Conservation (phyloP, 2,797 vertebrate species). For the Anabas testudineus region DNA sequence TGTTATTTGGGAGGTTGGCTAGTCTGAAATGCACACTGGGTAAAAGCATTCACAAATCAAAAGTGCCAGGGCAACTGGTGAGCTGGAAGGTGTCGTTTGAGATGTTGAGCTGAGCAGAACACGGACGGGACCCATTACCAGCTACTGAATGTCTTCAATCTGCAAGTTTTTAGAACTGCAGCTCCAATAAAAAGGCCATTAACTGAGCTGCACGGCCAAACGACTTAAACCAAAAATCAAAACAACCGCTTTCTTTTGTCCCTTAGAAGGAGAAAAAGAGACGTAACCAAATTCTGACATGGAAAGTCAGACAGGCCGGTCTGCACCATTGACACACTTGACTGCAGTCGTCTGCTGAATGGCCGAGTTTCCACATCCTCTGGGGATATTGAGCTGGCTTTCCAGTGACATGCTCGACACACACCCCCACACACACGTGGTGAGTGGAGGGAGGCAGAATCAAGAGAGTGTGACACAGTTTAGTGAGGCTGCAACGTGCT, state of each 20-base stretch:
- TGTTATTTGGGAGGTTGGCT: constrained; percentile 34
- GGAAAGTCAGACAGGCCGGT: constrained; percentile 39
- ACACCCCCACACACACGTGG: constrained; percentile 19
- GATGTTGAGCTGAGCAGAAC: constrained; percentile 5
- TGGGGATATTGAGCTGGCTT: constrained; percentile 63
- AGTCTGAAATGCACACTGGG: constrained; percentile 50
- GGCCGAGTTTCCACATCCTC: constrained; percentile 61
- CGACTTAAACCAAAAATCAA: neutral
- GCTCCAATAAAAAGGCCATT: constrained; percentile 10
- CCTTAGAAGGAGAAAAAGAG: neutral
- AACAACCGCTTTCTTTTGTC: neutral
- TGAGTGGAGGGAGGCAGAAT: constrained; percentile 12
- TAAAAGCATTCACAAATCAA: constrained; percentile 58
- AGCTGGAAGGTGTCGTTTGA: constrained; percentile 9
- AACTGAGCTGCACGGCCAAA: constrained; percentile 16
- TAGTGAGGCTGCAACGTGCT: constrained; percentile 57
- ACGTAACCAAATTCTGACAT: neutral
- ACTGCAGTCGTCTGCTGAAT: constrained; percentile 49
- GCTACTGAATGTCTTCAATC: constrained; percentile 4
- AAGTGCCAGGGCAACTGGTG: constrained; percentile 8
- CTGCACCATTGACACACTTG: constrained; percentile 49
- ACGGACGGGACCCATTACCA: constrained; percentile 4
- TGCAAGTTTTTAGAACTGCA: neutral
- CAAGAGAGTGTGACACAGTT: constrained; percentile 66
- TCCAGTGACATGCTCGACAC: constrained; percentile 65